Evolutionary conservation across 2,113 vertebrate species (phyloP).

Genomic region (Acrocephalus kingi): DNA sequence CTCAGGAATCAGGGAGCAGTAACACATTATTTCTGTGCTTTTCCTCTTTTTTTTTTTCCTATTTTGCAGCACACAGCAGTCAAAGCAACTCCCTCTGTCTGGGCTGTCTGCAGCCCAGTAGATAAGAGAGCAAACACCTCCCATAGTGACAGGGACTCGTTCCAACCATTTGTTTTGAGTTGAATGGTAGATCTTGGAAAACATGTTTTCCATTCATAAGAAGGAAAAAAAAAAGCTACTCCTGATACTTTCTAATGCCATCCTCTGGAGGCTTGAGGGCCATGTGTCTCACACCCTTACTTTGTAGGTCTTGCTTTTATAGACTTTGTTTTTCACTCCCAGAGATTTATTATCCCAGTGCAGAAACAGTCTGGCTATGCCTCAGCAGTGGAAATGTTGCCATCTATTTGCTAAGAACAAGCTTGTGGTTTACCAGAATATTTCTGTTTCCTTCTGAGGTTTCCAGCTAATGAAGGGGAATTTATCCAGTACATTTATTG

Average conservation of each 20-base stretch:
- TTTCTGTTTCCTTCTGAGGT: constrained; percentile 68
- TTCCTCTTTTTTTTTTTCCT: background rate
- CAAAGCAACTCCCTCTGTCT: background rate
- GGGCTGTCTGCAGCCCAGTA: background rate
- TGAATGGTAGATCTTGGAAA: background rate
- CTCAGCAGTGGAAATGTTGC: constrained; percentile 41
- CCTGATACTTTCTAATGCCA: background rate
- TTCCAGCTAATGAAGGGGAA: constrained; percentile 68
- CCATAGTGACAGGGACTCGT: background rate
- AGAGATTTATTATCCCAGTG: constrained; percentile 52
- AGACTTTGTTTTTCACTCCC: constrained; percentile 29
- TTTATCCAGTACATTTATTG: constrained; percentile 67
- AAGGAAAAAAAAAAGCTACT: background rate
- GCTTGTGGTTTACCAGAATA: constrained; percentile 70
- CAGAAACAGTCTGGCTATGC: constrained; percentile 10
- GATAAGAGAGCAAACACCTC: background rate
- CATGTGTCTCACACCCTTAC: constrained; percentile 20
- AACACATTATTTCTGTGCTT: background rate
- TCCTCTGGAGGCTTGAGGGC: constrained; percentile 19
- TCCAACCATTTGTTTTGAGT: constrained; percentile 9
- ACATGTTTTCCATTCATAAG: constrained; percentile 27
- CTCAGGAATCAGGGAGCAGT: background rate
- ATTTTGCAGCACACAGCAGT: background rate
- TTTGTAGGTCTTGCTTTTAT: constrained; percentile 40
- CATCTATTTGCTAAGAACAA: constrained; percentile 59